Percentiles rank a stretch among this genome's conserved stretches.
These are phyloP conservation scores for Gymnorhina tibicen DNA, from an alignment of 2,113 vertebrate genomes.

Conservation along the genomic window DNA sequence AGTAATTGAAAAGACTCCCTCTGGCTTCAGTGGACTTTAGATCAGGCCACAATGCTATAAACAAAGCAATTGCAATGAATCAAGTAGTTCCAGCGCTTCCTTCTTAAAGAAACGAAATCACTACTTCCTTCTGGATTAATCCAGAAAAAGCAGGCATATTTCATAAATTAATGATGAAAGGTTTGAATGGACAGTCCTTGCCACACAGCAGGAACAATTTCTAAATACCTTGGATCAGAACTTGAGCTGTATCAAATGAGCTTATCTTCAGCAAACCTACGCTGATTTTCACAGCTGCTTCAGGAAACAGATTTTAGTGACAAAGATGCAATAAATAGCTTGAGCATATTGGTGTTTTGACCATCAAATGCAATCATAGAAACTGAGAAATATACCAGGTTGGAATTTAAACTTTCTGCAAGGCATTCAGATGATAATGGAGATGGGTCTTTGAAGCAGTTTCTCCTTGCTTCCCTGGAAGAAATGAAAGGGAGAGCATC, in stretches of 20 bases:
- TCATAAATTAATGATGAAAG: neutral
- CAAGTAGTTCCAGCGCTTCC: neutral
- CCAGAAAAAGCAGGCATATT: neutral
- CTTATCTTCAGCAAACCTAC: neutral
- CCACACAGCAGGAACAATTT: neutral
- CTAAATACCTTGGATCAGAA: neutral
- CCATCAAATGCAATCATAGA: constrained; percentile 63
- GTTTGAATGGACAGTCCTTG: neutral
- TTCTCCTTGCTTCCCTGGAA: constrained; percentile 81
- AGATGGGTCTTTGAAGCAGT: constrained; percentile 77
- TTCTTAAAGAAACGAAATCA: neutral
- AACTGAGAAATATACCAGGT: constrained; percentile 74
- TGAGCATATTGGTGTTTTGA: constrained; percentile 35
- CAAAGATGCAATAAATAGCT: neutral
- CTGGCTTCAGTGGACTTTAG: constrained; percentile 36
- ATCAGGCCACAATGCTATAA: constrained; percentile 54
- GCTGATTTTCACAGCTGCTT: neutral
- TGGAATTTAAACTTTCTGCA: constrained; percentile 80
- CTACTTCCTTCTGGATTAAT: neutral
- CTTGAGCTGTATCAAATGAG: neutral
- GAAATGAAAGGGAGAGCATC: constrained; percentile 77
- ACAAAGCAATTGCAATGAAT: constrained; percentile 1
- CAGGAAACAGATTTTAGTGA: neutral
- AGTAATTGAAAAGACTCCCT: neutral
- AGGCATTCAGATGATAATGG: constrained; percentile 78